Evolutionary conservation across 2,113 vertebrate species (phyloP).

Genomic region (Cyphotilapia sp.): DNA sequence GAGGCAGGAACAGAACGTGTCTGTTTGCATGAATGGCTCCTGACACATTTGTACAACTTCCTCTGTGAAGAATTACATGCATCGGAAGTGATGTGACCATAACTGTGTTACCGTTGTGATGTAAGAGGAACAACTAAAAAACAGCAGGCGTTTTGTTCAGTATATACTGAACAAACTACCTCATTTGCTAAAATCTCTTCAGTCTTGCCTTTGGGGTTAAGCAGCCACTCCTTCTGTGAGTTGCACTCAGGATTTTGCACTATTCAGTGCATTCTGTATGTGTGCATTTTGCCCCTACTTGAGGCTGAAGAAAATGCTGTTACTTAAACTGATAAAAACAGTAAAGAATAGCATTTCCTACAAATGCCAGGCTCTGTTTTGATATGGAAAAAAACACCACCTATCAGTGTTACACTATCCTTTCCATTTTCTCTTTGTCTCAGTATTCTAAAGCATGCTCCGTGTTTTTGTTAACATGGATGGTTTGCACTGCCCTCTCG

Average conservation of each 20-base stretch:
- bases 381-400: background rate
- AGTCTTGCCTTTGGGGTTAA: background rate
- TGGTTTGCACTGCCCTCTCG: constrained; percentile 30
- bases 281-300: background rate
- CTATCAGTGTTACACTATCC: background rate
- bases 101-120: background rate
- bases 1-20: background rate
- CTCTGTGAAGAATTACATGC: background rate
- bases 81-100: background rate
- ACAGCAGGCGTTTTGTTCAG: background rate
- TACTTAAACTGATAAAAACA: background rate
- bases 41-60: background rate
- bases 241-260: background rate
- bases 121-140: background rate
- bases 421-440: background rate
- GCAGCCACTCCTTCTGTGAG: background rate
- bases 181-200: background rate
- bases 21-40: background rate
- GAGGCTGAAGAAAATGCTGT: background rate
- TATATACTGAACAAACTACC: background rate
- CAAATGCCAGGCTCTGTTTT: background rate
- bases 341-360: background rate
- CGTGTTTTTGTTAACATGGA: background rate
- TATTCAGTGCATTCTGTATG: background rate
- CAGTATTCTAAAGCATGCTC: background rate